Conservation (phyloP, 2,888 invertebrate species). For the Drosophila mimica region DNA sequence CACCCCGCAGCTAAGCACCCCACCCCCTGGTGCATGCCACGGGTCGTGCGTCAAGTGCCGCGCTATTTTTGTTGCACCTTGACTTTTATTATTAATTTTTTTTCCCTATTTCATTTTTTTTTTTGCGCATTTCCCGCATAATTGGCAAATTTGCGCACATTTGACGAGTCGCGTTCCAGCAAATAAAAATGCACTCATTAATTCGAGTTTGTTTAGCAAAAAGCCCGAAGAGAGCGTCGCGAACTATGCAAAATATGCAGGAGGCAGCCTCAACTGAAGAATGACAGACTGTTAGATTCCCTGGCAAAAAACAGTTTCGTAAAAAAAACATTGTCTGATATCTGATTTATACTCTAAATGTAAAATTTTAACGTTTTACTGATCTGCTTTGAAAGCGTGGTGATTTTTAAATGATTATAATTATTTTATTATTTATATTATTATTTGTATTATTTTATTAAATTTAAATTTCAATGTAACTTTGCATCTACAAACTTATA, state of each 20-base stretch:
- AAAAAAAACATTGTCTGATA: neutral
- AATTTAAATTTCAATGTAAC: neutral
- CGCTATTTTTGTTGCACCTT: conserved; percentile 76
- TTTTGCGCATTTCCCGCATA: conserved; percentile 66
- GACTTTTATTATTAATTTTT: conserved; percentile 58
- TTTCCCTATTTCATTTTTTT: conserved; percentile 29
- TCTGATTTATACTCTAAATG: too few relatives aligned
- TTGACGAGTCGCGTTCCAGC: conserved; percentile 44
- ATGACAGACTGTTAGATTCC: conserved; percentile 2
- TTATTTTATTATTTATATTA: too few relatives aligned
- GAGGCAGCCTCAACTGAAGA: neutral
- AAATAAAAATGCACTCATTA: conserved; percentile 66
- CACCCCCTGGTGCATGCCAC: conserved; percentile 15
- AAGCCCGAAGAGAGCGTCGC: conserved; percentile 44
- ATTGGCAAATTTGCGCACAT: conserved; percentile 61
- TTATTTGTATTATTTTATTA: too few relatives aligned
- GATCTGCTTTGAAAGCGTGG: neutral
- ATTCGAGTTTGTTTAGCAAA: conserved; percentile 67
- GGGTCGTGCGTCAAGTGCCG: conserved; percentile 65
- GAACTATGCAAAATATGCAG: conserved; percentile 39
- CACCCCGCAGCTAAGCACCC: conserved; percentile 23
- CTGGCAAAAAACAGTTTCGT: neutral
- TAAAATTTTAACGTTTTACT: neutral
- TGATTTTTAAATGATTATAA: too few relatives aligned
- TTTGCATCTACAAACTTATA: neutral